Conservation (phyloP, 1,140 invertebrate genomes). For the Diorhabda sublineata region DNA sequence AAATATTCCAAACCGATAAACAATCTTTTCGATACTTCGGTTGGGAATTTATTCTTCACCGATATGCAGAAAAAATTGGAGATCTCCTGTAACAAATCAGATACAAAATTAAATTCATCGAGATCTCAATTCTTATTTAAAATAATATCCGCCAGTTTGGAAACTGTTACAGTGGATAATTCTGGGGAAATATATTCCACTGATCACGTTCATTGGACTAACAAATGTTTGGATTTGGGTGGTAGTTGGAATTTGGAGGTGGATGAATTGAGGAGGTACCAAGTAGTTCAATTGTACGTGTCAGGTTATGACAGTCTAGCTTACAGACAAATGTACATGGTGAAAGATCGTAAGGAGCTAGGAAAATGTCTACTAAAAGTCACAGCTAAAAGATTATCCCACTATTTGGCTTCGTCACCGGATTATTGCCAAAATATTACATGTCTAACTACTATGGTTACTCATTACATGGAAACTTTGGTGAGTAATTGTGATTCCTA, state of each 20-base stretch:
- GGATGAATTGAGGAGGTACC: constrained; percentile 70
- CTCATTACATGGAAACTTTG: constrained; percentile 65
- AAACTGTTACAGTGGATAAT: constrained; percentile 54
- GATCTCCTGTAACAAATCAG: constrained; percentile 36
- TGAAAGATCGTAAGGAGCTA: constrained; percentile 61
- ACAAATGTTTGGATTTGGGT: constrained; percentile 65
- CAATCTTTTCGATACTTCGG: constrained; percentile 71
- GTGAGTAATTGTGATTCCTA: constrained; percentile 50
- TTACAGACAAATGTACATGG: constrained; percentile 64
- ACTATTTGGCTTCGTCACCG: constrained; percentile 56
- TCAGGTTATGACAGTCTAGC: constrained; percentile 73
- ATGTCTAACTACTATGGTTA: constrained; percentile 62
- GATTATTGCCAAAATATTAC: constrained; percentile 61
- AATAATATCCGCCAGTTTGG: constrained; percentile 62
- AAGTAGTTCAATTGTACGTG: constrained; percentile 71
- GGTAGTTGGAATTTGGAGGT: constrained; percentile 75
- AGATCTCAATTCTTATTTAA: constrained; percentile 62
- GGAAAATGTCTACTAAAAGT: constrained; percentile 64
- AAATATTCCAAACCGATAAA: constrained; percentile 69
- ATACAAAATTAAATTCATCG: constrained; percentile 35
- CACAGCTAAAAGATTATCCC: constrained; percentile 66
- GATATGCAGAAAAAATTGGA: constrained; percentile 38
- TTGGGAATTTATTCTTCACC: constrained; percentile 46
- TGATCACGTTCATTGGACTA: constrained; percentile 64
- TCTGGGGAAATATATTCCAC: constrained; percentile 51